Conservation (phyloP, 2,888 invertebrate genomes). For the Eurytoma adleriae region DNA sequence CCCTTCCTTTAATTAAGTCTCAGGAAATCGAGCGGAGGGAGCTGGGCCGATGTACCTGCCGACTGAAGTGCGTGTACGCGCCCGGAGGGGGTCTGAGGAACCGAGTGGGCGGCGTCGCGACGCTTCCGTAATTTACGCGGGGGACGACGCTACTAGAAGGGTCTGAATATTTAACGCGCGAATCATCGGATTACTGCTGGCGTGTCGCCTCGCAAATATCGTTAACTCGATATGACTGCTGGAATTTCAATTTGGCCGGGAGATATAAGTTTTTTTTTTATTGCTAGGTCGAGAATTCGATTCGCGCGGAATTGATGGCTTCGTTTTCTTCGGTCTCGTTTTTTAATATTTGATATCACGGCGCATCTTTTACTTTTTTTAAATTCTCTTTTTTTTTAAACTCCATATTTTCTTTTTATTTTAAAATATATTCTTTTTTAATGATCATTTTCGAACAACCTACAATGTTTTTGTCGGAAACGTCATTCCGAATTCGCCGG, state of each 20-base stretch:
- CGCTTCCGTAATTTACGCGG: slow-evolving; percentile 39
- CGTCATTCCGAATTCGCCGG: no score
- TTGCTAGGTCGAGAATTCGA: background rate
- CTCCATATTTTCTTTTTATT: no score
- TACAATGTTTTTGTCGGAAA: no score
- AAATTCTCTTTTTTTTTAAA: no score
- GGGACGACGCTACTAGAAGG: background rate
- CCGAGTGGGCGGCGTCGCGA: slow-evolving; percentile 16
- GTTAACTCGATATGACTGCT: background rate
- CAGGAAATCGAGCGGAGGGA: background rate
- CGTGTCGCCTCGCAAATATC: slow-evolving; percentile 6
- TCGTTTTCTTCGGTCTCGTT: no score
- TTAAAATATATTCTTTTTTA: no score
- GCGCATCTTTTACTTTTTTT: no score
- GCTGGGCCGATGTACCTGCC: background rate
- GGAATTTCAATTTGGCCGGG: background rate
- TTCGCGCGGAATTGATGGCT: no score
- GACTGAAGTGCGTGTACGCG: slow-evolving; percentile 6
- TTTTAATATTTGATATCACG: no score
- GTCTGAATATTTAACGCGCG: slow-evolving; percentile 29
- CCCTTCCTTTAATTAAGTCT: slow-evolving; percentile 46
- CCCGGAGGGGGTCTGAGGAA: slow-evolving; percentile 11
- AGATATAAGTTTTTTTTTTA: background rate
- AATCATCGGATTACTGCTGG: slow-evolving; percentile 16
- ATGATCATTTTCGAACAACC: no score